These are phyloP conservation scores for Neodiprion lecontei DNA, from an alignment of 1,140 invertebrate genomes.

Conservation along the genomic window DNA sequence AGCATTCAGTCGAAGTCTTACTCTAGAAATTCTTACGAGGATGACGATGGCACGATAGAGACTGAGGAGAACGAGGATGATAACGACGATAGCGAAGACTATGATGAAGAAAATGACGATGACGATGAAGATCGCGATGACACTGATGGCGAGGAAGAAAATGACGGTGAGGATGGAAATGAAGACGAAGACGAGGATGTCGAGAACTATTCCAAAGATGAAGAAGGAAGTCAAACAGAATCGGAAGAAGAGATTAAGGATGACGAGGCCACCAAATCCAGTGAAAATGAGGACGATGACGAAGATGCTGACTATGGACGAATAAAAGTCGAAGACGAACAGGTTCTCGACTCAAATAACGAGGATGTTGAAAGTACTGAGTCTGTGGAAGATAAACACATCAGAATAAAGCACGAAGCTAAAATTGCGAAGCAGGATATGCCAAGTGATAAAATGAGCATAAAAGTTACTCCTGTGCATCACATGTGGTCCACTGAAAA, in stretches of 20 bases:
- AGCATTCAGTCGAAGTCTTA: background rate
- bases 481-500: background rate
- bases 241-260: background rate
- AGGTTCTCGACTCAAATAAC: background rate
- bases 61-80: conserved; percentile 13
- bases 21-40: conserved; percentile 16
- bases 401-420: background rate
- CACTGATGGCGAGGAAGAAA: conserved; percentile 17
- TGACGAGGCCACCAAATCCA: conserved; percentile 17
- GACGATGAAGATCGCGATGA: conserved; percentile 27
- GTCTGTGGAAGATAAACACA: background rate
- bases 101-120: conserved; percentile 21
- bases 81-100: conserved; percentile 19
- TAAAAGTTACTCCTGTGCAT: background rate
- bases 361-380: background rate
- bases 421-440: background rate
- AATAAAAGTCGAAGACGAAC: conserved; percentile 19
- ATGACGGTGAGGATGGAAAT: conserved; percentile 25
- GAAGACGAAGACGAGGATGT: conserved; percentile 23
- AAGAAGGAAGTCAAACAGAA: conserved; percentile 19
- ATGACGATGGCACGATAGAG: conserved; percentile 18
- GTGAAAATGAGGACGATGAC: conserved; percentile 19
- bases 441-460: background rate
- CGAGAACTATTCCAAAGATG: conserved; percentile 21
- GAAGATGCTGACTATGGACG: conserved; percentile 20